Conservation (phyloP, 2,797 vertebrate species). For the Spizella passerina region DNA sequence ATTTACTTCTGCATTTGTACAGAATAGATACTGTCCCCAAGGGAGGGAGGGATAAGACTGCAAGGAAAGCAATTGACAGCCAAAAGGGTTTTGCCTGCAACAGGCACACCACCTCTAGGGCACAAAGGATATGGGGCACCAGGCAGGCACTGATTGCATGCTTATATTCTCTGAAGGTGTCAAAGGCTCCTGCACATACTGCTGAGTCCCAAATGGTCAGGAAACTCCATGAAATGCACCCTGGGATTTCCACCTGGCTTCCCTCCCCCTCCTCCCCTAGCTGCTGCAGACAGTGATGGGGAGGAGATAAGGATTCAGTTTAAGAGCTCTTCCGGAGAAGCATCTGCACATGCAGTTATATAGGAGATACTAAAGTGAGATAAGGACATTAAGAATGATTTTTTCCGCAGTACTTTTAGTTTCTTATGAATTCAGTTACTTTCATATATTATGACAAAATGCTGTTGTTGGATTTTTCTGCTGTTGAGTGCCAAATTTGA, state of each 20-base stretch:
- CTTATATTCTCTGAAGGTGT: neutral
- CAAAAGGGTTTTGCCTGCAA: neutral
- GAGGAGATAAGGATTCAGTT: neutral
- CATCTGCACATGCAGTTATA: neutral
- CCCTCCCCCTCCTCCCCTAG: neutral
- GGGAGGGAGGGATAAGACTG: neutral
- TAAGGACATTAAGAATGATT: slow-evolving; percentile 2
- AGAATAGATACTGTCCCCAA: neutral
- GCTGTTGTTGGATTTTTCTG: neutral
- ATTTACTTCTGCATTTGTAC: neutral
- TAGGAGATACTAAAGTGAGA: slow-evolving; percentile 17
- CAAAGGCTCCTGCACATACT: neutral
- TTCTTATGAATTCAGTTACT: neutral
- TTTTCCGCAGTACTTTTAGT: slow-evolving; percentile 8
- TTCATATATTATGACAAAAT: neutral
- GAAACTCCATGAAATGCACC: neutral
- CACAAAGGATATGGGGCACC: neutral
- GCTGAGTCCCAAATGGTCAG: neutral
- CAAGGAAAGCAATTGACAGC: neutral
- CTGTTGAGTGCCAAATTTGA: neutral
- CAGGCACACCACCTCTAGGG: no score
- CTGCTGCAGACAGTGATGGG: neutral
- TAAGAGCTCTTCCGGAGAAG: slow-evolving; percentile 23
- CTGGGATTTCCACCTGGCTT: slow-evolving; percentile 3
- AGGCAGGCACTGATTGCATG: neutral